Base-by-base conservation (phyloP, 2,888 invertebrate species). In the Byasa hedistus region DNA sequence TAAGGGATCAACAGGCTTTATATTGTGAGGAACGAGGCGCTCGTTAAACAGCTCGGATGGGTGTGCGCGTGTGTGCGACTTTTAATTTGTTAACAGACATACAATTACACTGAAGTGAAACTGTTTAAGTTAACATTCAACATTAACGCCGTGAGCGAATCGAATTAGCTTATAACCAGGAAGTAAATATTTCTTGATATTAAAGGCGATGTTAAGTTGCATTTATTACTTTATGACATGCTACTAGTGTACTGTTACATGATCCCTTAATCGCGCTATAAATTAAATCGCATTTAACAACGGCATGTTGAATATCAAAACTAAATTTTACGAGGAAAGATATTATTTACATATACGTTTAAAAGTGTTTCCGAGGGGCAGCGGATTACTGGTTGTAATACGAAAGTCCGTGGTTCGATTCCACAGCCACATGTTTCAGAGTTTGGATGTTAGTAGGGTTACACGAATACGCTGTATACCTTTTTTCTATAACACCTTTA, bases 101-200 rank as follows among this genome's bases (percentile, higher is more conserved):
- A 66, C 69, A 68, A 70, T 68, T 66, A 66, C 66, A 54, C 58
- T 51, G 66, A 66, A 66, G 32, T 66, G 54, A 61, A 66, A 61
- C 61, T 51, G 65, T 65, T 66, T 65, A 65, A 24, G 61, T 51
- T 57, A 66, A 66, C 56, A 57, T 58, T 64, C 32, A 27, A 54
- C 59, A 22, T 48, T 65, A 65, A 57, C 61, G 56, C 57, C 32
- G 32, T 23, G 66, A 24, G 61, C 61, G 12, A 57, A 58, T 57
- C 57, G 66, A 51, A n/a, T 24, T 44, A 48, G 27, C 57, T 62
- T 44, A 64, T 64, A 61, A 24, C 66, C 54, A 57, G 66, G 66
- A 66, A 66, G 57, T 57, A 57, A 66, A 32, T 55, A n/a, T 65
- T 56, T 19, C 57, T 52, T 57, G 64, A 54, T 22, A 39, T 54